Evolutionary conservation across 2,797 vertebrate species (phyloP), one percentile per base, ranked within the genome.

Genomic region (Megalops cyprinoides): DNA sequence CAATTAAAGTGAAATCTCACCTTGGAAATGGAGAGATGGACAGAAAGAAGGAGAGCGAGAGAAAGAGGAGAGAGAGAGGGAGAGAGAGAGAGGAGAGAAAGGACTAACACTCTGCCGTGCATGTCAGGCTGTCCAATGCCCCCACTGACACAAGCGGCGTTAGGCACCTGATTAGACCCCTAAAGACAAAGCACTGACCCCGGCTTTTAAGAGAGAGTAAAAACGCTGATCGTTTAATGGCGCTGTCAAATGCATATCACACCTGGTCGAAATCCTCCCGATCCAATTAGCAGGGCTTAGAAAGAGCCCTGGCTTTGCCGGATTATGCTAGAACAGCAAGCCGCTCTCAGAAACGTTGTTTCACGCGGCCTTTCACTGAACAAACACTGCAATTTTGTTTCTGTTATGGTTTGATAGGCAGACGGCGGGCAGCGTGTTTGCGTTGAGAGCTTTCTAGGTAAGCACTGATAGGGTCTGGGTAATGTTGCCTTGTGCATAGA

Each of bases 1-100:
- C 97, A 98, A 98, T 98, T 98, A 98, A 97, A 97, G 97, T 96
- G 96, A 97, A 96, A 97, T 97, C 96, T 97, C 96, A 96, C 95
- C 97, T 98, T 96, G 93, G 95, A 96, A 93, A 93, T 93, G 90
- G 95, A 95, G 96, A 87, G 88, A 91, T 93, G 92, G 74, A 83
- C 86, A 83, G 51, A 88, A 89, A 91, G 91, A 87, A 90, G 93
- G 93, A 90, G 92, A 90, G 92, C 91, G 53, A 39, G 25, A 28
- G 69, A 87, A 92, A 92, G 92, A 87, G 87, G 84, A 87, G 88
- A 91, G 86, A 89, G 83, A 86, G 86, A 86, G 87, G 87, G 91
- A 86, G 87, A 87, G 86, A 85, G 86, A 85, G 91, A 89, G 71
- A 49, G 34, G 48, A 62, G 23, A 46, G 44, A 58, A 8, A 39